Evolutionary conservation across 2,797 vertebrate species (phyloP).

Genomic region (Chelidonichthys spinosus): DNA sequence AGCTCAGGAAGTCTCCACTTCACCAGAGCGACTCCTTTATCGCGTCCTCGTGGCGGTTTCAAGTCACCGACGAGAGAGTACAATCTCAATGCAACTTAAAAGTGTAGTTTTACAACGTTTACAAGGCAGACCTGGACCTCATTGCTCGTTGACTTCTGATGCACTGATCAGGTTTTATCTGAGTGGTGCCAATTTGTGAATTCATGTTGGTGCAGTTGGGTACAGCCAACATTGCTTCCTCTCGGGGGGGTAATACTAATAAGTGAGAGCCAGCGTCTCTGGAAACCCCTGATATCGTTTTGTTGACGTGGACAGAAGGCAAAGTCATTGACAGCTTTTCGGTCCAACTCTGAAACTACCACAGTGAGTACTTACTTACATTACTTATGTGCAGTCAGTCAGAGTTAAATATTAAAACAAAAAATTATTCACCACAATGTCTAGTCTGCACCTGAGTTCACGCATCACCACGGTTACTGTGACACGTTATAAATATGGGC

Average conservation of each 20-base stretch:
- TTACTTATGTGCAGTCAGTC: conserved; percentile 56
- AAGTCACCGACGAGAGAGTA: conserved; percentile 17
- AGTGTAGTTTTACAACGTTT: conserved; percentile 46
- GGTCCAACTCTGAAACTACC: conserved; percentile 38
- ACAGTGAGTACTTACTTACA: conserved; percentile 28
- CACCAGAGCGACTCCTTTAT: conserved; percentile 13
- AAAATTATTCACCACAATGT: conserved; percentile 35
- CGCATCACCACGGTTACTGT: conserved; percentile 32
- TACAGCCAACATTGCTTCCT: conserved; percentile 13
- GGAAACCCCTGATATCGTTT: conserved; percentile 26
- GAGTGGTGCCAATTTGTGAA: conserved; percentile 4
- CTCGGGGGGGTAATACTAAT: neutral
- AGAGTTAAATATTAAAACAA: conserved; percentile 43
- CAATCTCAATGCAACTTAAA: conserved; percentile 52
- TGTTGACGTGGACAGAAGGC: neutral
- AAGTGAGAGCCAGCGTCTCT: conserved; percentile 11
- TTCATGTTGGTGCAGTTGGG: conserved; percentile 17
- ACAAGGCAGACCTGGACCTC: conserved; percentile 42
- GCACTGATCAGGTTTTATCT: conserved; percentile 13
- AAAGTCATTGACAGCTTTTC: conserved; percentile 5
- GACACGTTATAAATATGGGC: conserved; percentile 27
- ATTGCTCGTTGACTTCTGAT: conserved; percentile 28
- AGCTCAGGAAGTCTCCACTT: conserved; percentile 43
- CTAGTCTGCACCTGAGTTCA: conserved; percentile 73
- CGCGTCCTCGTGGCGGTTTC: conserved; percentile 6